Evolutionary conservation across 2,797 vertebrate genomes (phyloP).

Genomic region (Squalus acanthias): DNA sequence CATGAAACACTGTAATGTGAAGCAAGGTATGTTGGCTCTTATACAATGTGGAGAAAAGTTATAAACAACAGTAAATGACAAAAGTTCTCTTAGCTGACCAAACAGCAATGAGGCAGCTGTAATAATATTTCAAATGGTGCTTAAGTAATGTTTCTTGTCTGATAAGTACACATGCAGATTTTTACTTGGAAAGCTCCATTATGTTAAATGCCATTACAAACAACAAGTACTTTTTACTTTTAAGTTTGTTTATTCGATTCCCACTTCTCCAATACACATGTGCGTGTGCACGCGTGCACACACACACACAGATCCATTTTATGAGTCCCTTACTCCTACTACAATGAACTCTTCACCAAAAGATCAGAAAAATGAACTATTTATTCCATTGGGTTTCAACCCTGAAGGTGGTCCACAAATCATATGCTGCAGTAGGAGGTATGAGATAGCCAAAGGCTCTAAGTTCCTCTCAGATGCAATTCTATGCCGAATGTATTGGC

Average conservation of each 20-base stretch:
- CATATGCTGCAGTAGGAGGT: not conserved
- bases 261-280: not conserved
- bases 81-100: not conserved
- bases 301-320: constrained; percentile 2
- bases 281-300: not conserved
- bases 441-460: not conserved
- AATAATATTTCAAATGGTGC: not conserved
- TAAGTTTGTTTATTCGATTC: constrained; percentile 32
- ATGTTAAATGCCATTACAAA: constrained; percentile 26
- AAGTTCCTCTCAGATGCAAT: not conserved
- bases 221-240: not conserved
- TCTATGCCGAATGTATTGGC: not conserved
- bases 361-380: not conserved
- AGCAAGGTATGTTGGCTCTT: not conserved
- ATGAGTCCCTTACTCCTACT: not conserved
- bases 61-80: not conserved
- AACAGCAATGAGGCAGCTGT: constrained; percentile 9
- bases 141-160: not conserved
- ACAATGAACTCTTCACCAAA: not conserved
- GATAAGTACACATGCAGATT: not conserved
- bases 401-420: constrained; percentile 19
- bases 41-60: not conserved
- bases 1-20: not conserved
- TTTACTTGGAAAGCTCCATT: constrained; percentile 9
- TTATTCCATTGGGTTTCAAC: constrained; percentile 17